Base-by-base conservation (phyloP, 2,888 invertebrate species). In the Mermis nigrescens region DNA sequence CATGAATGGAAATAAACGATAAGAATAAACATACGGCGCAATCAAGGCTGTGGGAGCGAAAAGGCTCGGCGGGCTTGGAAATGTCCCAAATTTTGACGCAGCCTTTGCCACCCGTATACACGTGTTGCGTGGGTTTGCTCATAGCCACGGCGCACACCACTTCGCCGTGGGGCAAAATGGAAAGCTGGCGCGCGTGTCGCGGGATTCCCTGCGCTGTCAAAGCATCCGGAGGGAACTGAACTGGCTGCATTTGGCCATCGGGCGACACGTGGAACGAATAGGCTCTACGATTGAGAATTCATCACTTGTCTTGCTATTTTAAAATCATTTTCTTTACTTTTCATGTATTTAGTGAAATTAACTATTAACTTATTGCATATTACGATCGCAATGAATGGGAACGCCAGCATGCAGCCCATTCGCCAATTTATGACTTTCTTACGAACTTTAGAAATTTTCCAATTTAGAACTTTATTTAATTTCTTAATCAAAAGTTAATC, bases 41-140 rank as follows among this genome's bases (percentile, higher is more conserved):
- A 71, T 92, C 91, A 45, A 91, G 75, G 68, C 88, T 85, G n/a
- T n/a, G n/a, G n/a, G n/a, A n/a, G n/a, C 45, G 3, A 57, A 38
- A 29, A 28, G 26, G n/a, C 26, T n/a, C 28, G 29, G 24, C 55
- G 51, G 59, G 32, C 45, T 59, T n/a, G n/a, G n/a, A n/a, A 38
- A 65, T 63, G 77, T 91, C 90, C 91, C 91, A 91, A 62, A 92
- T 89, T 77, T 94, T 94, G 66, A 94, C 92, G 77, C 91, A 88
- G 60, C 89, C 89, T 76, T 92, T 94, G 63, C 92, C 92, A 29
- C 92, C 95, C 0, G 95, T 95, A 76, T 92, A 95, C n/a, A 92
- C 89, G 74, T 87, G 86, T 67, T 87, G 81, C 63, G 85, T 84
- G 62, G 84, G 83, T 71, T 82, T 86, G 60, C 88, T 86, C 72